Percentiles rank a stretch among this genome's conserved stretches.
phyloP scores from a whole-genome alignment of 2,113 vertebrate genomes.

The Leptobrachium ailaonicum region DNA sequence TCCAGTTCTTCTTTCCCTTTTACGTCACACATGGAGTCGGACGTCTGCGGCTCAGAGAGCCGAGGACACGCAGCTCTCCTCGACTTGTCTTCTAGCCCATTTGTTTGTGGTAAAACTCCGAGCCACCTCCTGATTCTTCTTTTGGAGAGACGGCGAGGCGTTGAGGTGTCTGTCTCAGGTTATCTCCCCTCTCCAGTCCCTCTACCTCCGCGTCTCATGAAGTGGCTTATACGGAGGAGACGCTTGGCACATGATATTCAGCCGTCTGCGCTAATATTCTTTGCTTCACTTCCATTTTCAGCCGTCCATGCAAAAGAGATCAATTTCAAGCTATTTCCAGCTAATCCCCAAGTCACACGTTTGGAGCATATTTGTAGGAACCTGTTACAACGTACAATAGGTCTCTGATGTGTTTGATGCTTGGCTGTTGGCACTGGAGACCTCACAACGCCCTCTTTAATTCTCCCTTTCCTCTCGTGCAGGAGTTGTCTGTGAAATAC shows the following conservation, averaged over 20 bases:
- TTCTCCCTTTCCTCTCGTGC: constrained; percentile 57
- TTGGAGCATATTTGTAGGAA: constrained; percentile 55
- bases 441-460: constrained; percentile 50
- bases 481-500: constrained; percentile 78
- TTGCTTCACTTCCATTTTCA: constrained; percentile 71
- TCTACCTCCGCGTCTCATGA: constrained; percentile 65
- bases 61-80: too few relatives aligned
- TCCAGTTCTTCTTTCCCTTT: too few relatives aligned
- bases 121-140: too few relatives aligned
- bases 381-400: constrained; percentile 68
- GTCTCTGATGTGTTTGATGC: constrained; percentile 66
- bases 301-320: constrained; percentile 68
- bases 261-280: constrained; percentile 66
- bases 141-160: too few relatives aligned
- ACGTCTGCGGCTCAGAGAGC: too few relatives aligned
- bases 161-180: too few relatives aligned
- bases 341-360: constrained; percentile 63
- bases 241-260: constrained; percentile 63
- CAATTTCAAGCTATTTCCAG: constrained; percentile 68
- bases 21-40: too few relatives aligned
- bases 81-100: too few relatives aligned
- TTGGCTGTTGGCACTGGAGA: constrained; percentile 64
- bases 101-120: too few relatives aligned
- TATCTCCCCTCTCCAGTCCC: constrained; percentile 63
- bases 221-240: constrained; percentile 70